phyloP scores from a whole-genome alignment of 2,888 invertebrate species.

The Esperia sulphurella region DNA sequence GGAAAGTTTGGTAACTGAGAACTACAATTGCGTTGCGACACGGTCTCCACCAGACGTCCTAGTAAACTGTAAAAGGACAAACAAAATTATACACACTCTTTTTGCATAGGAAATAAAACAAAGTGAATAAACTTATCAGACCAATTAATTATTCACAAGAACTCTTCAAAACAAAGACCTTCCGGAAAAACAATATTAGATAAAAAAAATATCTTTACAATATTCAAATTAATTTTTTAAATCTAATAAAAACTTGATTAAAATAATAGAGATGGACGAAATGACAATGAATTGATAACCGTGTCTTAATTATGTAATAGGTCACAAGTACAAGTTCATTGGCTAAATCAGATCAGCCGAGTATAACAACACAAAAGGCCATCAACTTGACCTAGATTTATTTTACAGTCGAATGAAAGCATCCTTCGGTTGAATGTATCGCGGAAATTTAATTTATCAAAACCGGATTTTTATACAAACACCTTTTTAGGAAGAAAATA shows the following conservation, averaged over 20 bases:
- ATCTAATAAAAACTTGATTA: slow-evolving; percentile 6
- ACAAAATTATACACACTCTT: too few species aligned
- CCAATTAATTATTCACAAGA: neutral
- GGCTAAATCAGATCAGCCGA: slow-evolving; percentile 54
- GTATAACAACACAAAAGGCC: slow-evolving; percentile 63
- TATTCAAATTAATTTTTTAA: slow-evolving; percentile 6
- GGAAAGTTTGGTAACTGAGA: too few species aligned
- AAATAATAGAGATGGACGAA: slow-evolving; percentile 3
- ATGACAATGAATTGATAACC: slow-evolving; percentile 7
- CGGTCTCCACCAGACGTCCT: too few species aligned
- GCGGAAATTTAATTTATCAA: slow-evolving; percentile 2
- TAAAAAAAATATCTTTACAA: slow-evolving; percentile 4
- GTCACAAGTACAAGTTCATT: slow-evolving; percentile 40
- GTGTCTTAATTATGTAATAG: slow-evolving; percentile 16
- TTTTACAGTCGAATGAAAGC: slow-evolving; percentile 53
- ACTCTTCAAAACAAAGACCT: slow-evolving; percentile 4
- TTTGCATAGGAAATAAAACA: neutral
- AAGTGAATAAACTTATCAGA: neutral
- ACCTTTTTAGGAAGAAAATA: too few species aligned
- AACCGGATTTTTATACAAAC: neutral
- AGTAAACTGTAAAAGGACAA: too few species aligned
- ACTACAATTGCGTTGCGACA: too few species aligned
- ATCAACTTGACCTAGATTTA: slow-evolving; percentile 65
- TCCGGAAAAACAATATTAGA: slow-evolving; percentile 1
- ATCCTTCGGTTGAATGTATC: slow-evolving; percentile 7